phyloP scores from a whole-genome alignment of 2,888 invertebrate genomes.

The Luffia ferchaultella region DNA sequence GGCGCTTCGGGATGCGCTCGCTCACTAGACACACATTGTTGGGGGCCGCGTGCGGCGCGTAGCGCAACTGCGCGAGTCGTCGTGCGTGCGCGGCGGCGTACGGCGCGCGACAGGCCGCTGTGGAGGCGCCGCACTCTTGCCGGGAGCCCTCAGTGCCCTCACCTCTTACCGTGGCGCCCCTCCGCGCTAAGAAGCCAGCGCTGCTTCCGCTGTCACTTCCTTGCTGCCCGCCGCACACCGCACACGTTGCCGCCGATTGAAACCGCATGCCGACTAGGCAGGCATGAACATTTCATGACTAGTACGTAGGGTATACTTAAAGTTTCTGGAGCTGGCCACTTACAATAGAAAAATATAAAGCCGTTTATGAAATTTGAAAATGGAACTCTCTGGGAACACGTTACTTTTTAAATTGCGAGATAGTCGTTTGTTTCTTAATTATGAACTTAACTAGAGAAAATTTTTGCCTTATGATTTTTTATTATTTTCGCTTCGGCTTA shows the following conservation, averaged over 20 bases:
- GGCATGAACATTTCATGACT: constrained; percentile 20
- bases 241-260: too few relatives aligned
- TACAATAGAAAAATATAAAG: neutral
- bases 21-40: constrained; percentile 53
- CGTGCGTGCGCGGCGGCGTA: constrained; percentile 23
- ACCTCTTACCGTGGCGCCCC: constrained; percentile 29
- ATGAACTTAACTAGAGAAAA: too few relatives aligned
- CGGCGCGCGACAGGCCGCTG: constrained; percentile 21
- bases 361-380: neutral
- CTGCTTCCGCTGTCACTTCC: constrained; percentile 16
- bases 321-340: neutral
- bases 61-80: constrained; percentile 15
- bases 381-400: too few relatives aligned
- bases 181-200: constrained; percentile 27
- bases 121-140: constrained; percentile 16
- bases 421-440: too few relatives aligned
- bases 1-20: constrained; percentile 34
- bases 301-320: constrained; percentile 39
- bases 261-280: constrained; percentile 1
- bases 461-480: too few relatives aligned
- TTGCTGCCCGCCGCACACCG: constrained; percentile 17
- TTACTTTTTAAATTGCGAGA: too few relatives aligned
- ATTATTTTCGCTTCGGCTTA: too few relatives aligned
- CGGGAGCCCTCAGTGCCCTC: constrained; percentile 27
- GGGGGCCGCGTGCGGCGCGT: constrained; percentile 25